Evolutionary conservation across 1,140 invertebrate species (phyloP).

Genomic region (Stenopsyche tienmushanensis): DNA sequence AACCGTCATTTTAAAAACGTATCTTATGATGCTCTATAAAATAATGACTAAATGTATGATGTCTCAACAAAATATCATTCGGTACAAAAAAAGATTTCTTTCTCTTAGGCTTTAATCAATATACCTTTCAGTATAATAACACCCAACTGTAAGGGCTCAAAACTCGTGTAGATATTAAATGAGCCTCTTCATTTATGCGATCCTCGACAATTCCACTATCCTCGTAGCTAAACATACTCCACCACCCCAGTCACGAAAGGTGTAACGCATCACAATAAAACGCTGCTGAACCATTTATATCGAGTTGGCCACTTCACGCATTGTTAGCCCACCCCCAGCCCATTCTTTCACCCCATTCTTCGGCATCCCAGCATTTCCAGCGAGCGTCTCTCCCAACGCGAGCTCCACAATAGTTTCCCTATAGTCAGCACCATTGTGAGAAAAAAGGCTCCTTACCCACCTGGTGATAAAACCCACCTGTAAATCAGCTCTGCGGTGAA

Average conservation of each 20-base stretch:
- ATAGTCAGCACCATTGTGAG: not conserved
- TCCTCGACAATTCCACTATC: no score
- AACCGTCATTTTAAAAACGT: no score
- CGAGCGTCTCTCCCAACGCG: not conserved
- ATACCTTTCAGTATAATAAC: no score
- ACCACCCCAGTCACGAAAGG: not conserved
- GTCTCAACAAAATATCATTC: no score
- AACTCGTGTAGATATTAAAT: no score
- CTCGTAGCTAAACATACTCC: not conserved
- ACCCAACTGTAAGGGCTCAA: no score
- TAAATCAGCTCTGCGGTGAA: not conserved
- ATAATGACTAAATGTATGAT: no score
- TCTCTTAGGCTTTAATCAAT: no score
- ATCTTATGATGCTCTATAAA: no score
- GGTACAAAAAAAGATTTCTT: no score
- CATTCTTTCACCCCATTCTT: not conserved
- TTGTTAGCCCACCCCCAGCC: slow-evolving; percentile 5
- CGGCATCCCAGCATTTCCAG: not conserved
- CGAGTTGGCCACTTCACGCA: slow-evolving; percentile 21
- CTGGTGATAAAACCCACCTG: not conserved
- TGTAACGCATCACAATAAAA: slow-evolving; percentile 26
- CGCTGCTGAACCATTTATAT: slow-evolving; percentile 18
- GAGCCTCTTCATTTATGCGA: no score
- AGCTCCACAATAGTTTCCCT: not conserved
- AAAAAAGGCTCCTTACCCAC: not conserved